phyloP scores from a whole-genome alignment of 2,888 invertebrate species.

The Anagyrus pseudococci region DNA sequence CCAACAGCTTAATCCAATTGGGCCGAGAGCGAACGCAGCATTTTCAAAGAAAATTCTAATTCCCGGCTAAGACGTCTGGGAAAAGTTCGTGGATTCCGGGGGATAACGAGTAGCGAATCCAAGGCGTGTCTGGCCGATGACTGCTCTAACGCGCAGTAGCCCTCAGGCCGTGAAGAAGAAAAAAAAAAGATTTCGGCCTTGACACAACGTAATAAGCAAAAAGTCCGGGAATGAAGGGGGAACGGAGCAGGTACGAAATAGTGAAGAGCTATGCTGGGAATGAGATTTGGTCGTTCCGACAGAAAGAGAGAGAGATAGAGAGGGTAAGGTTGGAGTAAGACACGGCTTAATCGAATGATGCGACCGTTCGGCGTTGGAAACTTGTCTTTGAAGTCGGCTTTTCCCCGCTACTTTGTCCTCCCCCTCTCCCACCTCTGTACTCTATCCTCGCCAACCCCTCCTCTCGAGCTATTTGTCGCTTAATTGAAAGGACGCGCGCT shows the following conservation, averaged over 20 bases:
- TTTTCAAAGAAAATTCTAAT: too few relatives aligned
- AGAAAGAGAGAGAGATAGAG: not conserved
- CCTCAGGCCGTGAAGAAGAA: too few relatives aligned
- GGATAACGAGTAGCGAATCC: too few relatives aligned
- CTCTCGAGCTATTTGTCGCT: conserved; percentile 24
- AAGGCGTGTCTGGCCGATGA: too few relatives aligned
- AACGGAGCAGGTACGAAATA: conserved; percentile 5
- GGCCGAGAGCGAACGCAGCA: too few relatives aligned
- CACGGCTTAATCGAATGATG: conserved; percentile 25
- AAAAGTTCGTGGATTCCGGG: too few relatives aligned
- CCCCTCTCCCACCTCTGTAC: too few relatives aligned
- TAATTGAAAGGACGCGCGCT: conserved; percentile 29
- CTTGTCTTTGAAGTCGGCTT: conserved; percentile 27
- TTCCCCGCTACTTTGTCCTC: conserved; percentile 7
- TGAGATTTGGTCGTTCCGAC: not conserved
- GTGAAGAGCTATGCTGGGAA: not conserved
- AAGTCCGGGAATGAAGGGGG: not conserved
- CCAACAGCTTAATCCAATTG: too few relatives aligned
- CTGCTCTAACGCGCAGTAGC: too few relatives aligned
- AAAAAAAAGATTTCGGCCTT: not conserved
- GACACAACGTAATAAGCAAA: conserved; percentile 5
- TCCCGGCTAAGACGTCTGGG: too few relatives aligned
- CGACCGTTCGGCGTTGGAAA: conserved; percentile 23
- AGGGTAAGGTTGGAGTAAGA: not conserved
- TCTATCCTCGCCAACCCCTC: too few relatives aligned